phyloP scores from a whole-genome alignment of 2,888 invertebrate species.

The Nebria salina region DNA sequence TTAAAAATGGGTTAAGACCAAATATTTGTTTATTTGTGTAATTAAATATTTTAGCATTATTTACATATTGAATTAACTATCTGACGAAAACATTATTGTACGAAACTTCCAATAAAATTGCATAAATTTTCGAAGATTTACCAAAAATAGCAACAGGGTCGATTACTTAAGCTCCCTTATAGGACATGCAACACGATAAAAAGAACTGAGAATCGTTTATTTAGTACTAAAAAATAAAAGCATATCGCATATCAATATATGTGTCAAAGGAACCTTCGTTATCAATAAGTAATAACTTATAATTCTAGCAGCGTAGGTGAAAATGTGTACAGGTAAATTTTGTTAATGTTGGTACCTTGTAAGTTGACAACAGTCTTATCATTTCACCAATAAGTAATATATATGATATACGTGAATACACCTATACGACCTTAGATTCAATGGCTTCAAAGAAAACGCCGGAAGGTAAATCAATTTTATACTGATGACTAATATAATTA shows the following conservation, averaged over 20 bases:
- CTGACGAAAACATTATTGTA: too few species aligned
- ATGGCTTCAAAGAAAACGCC: constrained; percentile 1
- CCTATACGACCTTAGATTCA: not conserved
- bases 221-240: not conserved
- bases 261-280: not conserved
- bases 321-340: not conserved
- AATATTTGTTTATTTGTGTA: too few species aligned
- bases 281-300: not conserved
- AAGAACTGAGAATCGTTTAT: too few species aligned
- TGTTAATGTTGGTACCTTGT: not conserved
- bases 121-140: too few species aligned
- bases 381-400: not conserved
- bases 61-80: too few species aligned
- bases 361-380: not conserved
- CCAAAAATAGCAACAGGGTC: too few species aligned
- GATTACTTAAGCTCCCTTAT: too few species aligned
- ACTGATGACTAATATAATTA: not conserved
- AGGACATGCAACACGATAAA: too few species aligned
- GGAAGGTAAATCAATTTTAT: not conserved
- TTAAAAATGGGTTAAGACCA: too few species aligned
- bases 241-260: not conserved
- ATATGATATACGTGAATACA: not conserved
- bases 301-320: not conserved
- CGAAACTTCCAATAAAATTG: too few species aligned
- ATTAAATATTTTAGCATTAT: too few species aligned